Conservation (phyloP, 1,140 invertebrate genomes). For the Chymomyza costata region DNA sequence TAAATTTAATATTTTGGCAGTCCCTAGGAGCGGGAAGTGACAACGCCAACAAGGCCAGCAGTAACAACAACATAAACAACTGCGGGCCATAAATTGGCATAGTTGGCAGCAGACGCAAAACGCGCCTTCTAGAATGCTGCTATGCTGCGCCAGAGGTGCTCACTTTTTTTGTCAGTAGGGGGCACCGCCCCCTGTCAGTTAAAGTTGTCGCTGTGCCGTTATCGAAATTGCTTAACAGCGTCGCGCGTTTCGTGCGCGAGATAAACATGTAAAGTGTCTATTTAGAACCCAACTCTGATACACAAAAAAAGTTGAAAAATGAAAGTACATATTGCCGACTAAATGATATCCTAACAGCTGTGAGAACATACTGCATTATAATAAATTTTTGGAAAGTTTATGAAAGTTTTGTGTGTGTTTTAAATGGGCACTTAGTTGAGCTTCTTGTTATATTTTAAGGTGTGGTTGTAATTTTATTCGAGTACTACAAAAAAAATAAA, state of each 20-base stretch:
- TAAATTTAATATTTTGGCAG: slow-evolving; percentile 60
- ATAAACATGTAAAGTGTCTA: slow-evolving; percentile 49
- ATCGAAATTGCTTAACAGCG: slow-evolving; percentile 55
- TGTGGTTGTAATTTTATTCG: no score
- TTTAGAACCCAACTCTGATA: no score
- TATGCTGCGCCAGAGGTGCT: no score
- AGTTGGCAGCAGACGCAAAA: slow-evolving; percentile 20
- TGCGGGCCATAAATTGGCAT: slow-evolving; percentile 46
- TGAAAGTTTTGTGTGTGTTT: neutral
- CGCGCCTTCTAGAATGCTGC: neutral
- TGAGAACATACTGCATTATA: neutral
- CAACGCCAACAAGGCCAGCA: slow-evolving; percentile 4
- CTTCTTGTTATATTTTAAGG: no score
- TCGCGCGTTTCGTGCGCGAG: slow-evolving; percentile 12
- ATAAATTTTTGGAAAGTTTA: neutral
- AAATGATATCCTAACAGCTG: neutral
- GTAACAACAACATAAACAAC: slow-evolving; percentile 5
- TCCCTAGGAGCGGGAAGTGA: neutral
- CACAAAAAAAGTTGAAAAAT: no score
- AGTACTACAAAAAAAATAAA: no score
- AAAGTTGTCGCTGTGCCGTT: slow-evolving; percentile 40
- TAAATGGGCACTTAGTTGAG: neutral
- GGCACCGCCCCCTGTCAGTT: neutral
- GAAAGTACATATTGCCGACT: neutral
- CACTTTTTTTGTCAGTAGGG: no score